These are phyloP conservation scores for Glandiceps talaboti DNA, from an alignment of 53 echinoderm and acorn worm species.

Conservation along the genomic window DNA sequence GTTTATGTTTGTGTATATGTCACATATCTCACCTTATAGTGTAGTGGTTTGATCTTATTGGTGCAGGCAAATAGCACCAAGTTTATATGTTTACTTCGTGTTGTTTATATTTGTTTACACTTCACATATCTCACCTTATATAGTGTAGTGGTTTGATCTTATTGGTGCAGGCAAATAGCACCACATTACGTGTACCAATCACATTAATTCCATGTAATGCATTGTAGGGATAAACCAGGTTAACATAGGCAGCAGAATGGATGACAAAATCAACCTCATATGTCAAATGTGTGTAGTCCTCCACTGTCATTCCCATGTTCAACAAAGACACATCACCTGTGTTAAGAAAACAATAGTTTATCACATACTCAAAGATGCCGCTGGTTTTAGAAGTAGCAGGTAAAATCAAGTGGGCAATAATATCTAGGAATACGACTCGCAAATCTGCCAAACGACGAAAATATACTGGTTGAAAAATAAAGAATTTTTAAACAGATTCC, in stretches of 20 bases:
- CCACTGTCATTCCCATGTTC: slow-evolving; percentile 32
- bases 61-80: slow-evolving; percentile 40
- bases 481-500: too few species aligned
- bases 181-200: slow-evolving; percentile 29
- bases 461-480: too few species aligned
- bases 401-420: too few species aligned
- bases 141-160: slow-evolving; percentile 50
- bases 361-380: too few species aligned
- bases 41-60: slow-evolving; percentile 50
- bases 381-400: too few species aligned
- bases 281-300: slow-evolving; percentile 33
- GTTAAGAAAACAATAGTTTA: too few species aligned
- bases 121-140: slow-evolving; percentile 30
- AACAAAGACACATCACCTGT: slow-evolving; percentile 38
- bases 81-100: too few species aligned
- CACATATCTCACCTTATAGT: slow-evolving; percentile 37
- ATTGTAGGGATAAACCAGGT: slow-evolving; percentile 30
- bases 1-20: too few species aligned
- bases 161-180: slow-evolving; percentile 39
- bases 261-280: slow-evolving; percentile 45
- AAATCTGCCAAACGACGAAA: too few species aligned
- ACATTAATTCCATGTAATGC: slow-evolving; percentile 37
- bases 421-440: too few species aligned
- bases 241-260: slow-evolving; percentile 44
- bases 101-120: too few species aligned